A percentile compares a stretch with the other conserved stretches of the same genome.
Evolutionary conservation across 1,140 invertebrate species (phyloP).

Genomic region (Dendrolimus punctatus): DNA sequence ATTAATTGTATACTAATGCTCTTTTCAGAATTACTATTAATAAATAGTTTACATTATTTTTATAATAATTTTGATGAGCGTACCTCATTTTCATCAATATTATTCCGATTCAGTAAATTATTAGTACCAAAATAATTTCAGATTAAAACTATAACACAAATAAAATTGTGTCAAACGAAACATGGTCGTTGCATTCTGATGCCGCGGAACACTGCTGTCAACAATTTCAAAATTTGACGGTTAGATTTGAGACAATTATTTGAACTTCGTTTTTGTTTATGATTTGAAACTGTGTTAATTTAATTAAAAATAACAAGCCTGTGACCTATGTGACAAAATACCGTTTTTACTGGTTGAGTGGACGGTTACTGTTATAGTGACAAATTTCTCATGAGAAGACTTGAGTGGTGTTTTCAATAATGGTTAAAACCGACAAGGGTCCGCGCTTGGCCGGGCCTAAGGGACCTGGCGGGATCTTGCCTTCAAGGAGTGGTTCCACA

Average conservation of each 20-base stretch:
- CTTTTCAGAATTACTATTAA: background rate
- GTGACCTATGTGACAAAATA: constrained; percentile 12
- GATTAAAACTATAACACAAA: background rate
- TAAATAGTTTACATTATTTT: background rate
- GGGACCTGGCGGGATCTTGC: constrained; percentile 16
- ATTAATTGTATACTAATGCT: too few species aligned
- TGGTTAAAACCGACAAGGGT: constrained; percentile 43
- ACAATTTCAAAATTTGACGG: constrained; percentile 32
- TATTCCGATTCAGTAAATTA: background rate
- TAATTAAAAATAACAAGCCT: constrained; percentile 12
- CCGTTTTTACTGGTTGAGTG: constrained; percentile 9
- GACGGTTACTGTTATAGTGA: constrained; percentile 1
- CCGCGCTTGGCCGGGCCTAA: constrained; percentile 16
- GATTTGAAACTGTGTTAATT: constrained; percentile 9
- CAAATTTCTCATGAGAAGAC: constrained; percentile 5
- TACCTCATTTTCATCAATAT: too few species aligned
- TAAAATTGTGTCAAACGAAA: background rate
- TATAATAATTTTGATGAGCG: too few species aligned
- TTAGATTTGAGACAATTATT: constrained; percentile 22
- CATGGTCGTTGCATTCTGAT: background rate
- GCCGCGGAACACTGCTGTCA: constrained; percentile 13
- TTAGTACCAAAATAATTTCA: background rate
- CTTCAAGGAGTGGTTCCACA: constrained; percentile 59
- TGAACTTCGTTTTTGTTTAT: constrained; percentile 14
- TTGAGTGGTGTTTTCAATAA: constrained; percentile 17